Evolutionary conservation across 2,888 invertebrate species (phyloP).

Genomic region (Lochmaea crataegi): DNA sequence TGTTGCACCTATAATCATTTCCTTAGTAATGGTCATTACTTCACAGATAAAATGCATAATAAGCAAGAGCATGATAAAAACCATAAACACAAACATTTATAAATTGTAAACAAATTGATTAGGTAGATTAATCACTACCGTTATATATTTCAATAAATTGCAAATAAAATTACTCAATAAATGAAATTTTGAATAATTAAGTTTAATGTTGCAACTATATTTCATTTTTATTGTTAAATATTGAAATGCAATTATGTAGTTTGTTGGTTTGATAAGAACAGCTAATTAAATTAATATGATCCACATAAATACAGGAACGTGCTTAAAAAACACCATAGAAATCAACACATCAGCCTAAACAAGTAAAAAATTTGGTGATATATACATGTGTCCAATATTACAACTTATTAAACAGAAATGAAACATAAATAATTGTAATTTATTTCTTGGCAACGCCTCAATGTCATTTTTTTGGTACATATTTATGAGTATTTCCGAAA

Average conservation of each 20-base stretch:
- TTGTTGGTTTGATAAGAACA: too few relatives aligned
- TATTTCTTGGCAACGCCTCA: conserved; percentile 20
- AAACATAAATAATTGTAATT: not conserved
- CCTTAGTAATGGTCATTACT: too few relatives aligned
- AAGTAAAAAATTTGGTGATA: too few relatives aligned
- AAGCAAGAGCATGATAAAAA: not conserved
- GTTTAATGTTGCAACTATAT: not conserved
- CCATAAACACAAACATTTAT: not conserved
- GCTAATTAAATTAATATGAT: too few relatives aligned
- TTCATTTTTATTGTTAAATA: not conserved
- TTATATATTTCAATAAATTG: not conserved
- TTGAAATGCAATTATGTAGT: not conserved
- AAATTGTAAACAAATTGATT: not conserved
- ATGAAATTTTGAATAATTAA: not conserved
- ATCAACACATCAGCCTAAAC: too few relatives aligned
- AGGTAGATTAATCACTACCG: not conserved
- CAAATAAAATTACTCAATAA: not conserved
- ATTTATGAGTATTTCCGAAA: conserved; percentile 6
- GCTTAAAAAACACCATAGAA: too few relatives aligned
- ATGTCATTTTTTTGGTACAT: conserved; percentile 2
- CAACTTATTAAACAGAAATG: too few relatives aligned
- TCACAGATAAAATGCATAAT: not conserved
- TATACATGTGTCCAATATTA: too few relatives aligned
- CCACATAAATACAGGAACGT: too few relatives aligned
- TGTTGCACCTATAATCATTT: not conserved